Evolutionary conservation across 2,888 invertebrate species (phyloP).

Genomic region (Platypus cylindrus): DNA sequence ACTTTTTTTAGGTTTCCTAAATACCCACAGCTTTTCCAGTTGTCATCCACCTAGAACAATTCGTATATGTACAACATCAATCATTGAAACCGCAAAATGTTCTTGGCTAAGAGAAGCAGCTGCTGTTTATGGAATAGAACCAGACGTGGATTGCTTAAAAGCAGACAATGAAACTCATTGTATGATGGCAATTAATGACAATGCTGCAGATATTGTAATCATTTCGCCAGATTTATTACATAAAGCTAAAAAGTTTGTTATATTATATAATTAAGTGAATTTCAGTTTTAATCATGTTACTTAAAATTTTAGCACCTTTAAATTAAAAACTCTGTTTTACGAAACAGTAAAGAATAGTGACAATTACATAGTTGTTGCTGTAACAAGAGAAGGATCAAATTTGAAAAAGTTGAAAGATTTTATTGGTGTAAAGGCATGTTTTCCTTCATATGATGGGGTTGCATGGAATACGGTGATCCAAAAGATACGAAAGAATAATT

Average conservation of each 20-base stretch:
- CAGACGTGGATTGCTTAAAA: conserved; percentile 64
- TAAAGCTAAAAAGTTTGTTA: conserved; percentile 47
- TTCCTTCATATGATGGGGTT: conserved; percentile 66
- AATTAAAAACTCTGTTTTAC: conserved; percentile 46
- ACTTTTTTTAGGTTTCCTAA: conserved; percentile 35
- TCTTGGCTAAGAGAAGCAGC: conserved; percentile 64
- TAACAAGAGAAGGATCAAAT: conserved; percentile 47
- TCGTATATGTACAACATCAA: conserved; percentile 53
- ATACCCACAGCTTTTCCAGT: conserved; percentile 54
- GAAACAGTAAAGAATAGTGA: conserved; percentile 47
- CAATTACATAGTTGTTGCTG: conserved; percentile 52
- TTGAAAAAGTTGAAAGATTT: conserved; percentile 51
- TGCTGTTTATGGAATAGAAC: conserved; percentile 61
- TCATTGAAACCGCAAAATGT: conserved; percentile 64
- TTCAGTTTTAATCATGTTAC: conserved; percentile 3
- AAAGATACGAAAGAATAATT: conserved; percentile 32
- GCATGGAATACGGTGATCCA: conserved; percentile 50
- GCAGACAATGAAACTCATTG: conserved; percentile 50
- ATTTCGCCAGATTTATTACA: conserved; percentile 61
- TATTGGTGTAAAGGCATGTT: conserved; percentile 60
- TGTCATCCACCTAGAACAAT: conserved; percentile 53
- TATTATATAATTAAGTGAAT: too few species aligned
- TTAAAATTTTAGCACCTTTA: conserved; percentile 37
- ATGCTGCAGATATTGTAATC: conserved; percentile 59
- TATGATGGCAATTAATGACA: conserved; percentile 48